phyloP scores from a whole-genome alignment of 2,888 invertebrate species.

The Acanthosepion lycidas region DNA sequence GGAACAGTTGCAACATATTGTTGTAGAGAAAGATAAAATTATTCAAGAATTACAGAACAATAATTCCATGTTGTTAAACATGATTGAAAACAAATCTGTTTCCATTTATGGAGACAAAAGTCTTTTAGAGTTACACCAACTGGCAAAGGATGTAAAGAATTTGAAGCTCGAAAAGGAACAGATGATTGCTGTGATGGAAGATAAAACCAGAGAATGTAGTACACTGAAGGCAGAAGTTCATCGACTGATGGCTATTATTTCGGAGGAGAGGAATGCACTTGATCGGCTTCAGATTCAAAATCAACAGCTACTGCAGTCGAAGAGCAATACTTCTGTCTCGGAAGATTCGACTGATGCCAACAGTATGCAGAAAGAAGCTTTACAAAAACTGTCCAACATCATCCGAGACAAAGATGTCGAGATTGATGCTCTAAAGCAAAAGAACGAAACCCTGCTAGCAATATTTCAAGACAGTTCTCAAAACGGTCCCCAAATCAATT shows the following conservation, averaged over 20 bases:
- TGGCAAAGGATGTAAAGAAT: conserved; percentile 67
- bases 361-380: conserved; percentile 74
- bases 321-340: conserved; percentile 51
- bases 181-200: conserved; percentile 74
- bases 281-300: conserved; percentile 73
- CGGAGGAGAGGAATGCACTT: conserved; percentile 72
- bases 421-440: conserved; percentile 74
- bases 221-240: conserved; percentile 73
- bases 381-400: conserved; percentile 74
- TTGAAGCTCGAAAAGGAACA: conserved; percentile 72
- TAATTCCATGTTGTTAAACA: conserved; percentile 67
- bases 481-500: conserved; percentile 59
- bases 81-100: conserved; percentile 67
- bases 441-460: conserved; percentile 72
- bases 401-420: conserved; percentile 76
- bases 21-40: conserved; percentile 68
- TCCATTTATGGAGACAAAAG: conserved; percentile 59
- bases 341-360: conserved; percentile 71
- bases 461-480: conserved; percentile 70
- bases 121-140: conserved; percentile 64
- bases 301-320: conserved; percentile 59
- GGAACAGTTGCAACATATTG: conserved; percentile 60
- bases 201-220: conserved; percentile 74
- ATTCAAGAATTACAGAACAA: conserved; percentile 69
- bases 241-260: conserved; percentile 72